Base-by-base conservation (phyloP, 2,113 vertebrate genomes). In the Nothocercus nigrocapillus region DNA sequence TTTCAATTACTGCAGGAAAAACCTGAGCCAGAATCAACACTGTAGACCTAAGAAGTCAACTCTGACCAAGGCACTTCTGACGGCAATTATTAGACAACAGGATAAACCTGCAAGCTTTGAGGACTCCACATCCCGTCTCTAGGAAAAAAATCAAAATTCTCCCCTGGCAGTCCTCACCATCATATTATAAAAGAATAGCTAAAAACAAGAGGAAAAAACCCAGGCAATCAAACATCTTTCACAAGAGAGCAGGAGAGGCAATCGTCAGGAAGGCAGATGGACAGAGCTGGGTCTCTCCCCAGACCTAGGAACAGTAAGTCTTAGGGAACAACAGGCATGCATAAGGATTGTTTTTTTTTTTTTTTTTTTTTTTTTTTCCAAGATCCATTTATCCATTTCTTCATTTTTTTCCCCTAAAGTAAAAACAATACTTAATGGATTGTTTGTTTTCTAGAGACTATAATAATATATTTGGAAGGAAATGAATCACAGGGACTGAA, bases 371-470 rank as follows among this genome's bases (percentile, higher is more conserved):
- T 21, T 44, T 44, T 44, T 80, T 61, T 78, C 70, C 32, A 51
- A 84, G 68, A 90, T 62, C 13, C 13, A n/a, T 75, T 95, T 80
- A 90, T 62, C 13, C 13, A n/a, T 75, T 95, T 80, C 63, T 94
- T 74, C 49, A 58, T 15, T 88, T 87, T 70, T 32, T 0, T 21
- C 20, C 10, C 7, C 62, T 49, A 16, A 30, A 92, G 72, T 66
- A 82, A 80, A 95, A 94, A 73, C 72, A 90, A 93, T 79, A 63
- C 34, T 82, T 92, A 84, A 44, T 47, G 93, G 85, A 49, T 58
- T 94, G 66, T 78, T 93, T 93, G 66, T 90, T 90, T 95, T 90
- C 69, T 94, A 72, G 69, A 67, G 47, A 72, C 82, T 61, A n/a
- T 32, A 76, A 76, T n/a, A 93, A 91, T 27, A 72, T 56, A 25